Base-by-base conservation (phyloP, 2,888 invertebrate species). In the Agrotis exclamationis region DNA sequence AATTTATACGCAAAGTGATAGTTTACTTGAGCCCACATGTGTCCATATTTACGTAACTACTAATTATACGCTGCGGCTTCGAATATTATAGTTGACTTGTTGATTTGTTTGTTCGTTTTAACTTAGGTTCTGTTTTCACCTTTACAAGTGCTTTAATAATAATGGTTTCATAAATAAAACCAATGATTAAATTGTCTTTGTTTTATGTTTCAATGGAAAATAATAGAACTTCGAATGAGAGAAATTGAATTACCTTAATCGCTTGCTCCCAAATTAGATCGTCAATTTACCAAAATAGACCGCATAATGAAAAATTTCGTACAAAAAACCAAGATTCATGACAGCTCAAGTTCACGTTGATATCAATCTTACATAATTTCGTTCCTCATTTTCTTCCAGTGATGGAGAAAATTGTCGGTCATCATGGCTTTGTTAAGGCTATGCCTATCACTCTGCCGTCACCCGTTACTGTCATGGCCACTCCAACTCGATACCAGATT, bases 401-500 rank as follows among this genome's bases (percentile, higher is more conserved):
- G 24, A 58, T 28, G 50, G 48, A 48, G 60, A 68, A 85, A 64
- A 66, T 64, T 60, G 62, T 68, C 67, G 39, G 71, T 74, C 76
- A 80, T 60, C 59, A 57, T 44, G 57, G 39, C 57, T 66, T 75
- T 80, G 77, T 84, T 57, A 53, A 59, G 63, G 28, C 33, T n/a
- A 63, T 48, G 50, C 45, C 39, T 60, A 73, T 67, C 60, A 53
- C 33, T 70, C 33, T 54, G 45, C 28, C 70, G 63, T 53, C 54
- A 47, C 53, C 63, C 28, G 48, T 13, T 59, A 47, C 71, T 62
- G 53, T 65, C 80, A 72, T 45, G 68, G 50, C 16, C 63, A 65
- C 64, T 57, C 20, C n/a, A 64, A 58, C 64, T 53, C 66, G 59
- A 77, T 69, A 56, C 56, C 47, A 63, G 82, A 82, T 78, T 78